Conservation (phyloP, 2,113 vertebrate genomes). For the Brachirus orientalis region DNA sequence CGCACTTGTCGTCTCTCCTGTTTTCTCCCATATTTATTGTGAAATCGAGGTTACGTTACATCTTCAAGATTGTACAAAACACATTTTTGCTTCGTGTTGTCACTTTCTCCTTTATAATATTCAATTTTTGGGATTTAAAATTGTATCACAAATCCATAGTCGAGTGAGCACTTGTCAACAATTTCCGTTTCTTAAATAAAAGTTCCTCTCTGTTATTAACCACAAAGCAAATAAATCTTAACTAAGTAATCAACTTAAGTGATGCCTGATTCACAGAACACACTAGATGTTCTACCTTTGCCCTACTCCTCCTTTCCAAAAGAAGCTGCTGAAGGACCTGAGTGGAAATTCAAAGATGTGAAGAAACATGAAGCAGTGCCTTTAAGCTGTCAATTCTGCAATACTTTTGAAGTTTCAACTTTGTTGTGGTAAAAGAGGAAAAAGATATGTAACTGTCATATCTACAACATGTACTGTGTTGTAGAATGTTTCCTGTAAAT, state of each 20-base stretch:
- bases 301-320: slow-evolving; percentile 31
- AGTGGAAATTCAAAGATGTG: slow-evolving; percentile 33
- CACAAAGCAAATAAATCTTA: no score
- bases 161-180: neutral
- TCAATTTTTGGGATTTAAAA: neutral
- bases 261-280: slow-evolving; percentile 70
- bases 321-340: slow-evolving; percentile 26
- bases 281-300: slow-evolving; percentile 41
- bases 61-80: no score
- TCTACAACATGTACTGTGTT: slow-evolving; percentile 2
- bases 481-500: slow-evolving; percentile 17
- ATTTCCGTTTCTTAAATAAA: no score
- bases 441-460: neutral
- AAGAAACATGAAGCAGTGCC: slow-evolving; percentile 30
- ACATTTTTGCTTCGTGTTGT: no score
- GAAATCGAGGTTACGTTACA: slow-evolving; percentile 46
- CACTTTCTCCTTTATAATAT: neutral
- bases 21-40: slow-evolving; percentile 12
- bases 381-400: slow-evolving; percentile 44
- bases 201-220: no score
- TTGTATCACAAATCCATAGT: neutral
- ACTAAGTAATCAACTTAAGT: slow-evolving; percentile 13
- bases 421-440: slow-evolving; percentile 33
- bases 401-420: slow-evolving; percentile 22
- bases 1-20: slow-evolving; percentile 8